Base-by-base conservation (phyloP, 1,140 invertebrate genomes). In the Macrosteles quadrilineatus region DNA sequence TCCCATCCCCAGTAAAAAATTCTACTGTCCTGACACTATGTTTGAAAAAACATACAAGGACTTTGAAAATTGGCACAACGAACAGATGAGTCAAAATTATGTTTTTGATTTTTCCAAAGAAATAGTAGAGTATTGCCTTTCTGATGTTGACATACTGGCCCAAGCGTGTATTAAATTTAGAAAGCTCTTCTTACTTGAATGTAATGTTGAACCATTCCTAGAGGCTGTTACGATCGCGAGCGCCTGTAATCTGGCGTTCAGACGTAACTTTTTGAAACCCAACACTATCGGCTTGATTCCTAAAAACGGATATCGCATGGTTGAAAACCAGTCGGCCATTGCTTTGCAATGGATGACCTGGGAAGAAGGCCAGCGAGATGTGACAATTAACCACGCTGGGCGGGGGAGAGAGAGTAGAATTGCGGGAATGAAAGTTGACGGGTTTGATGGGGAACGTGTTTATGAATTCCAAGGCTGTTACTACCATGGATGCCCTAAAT, bases 91-190 rank as follows among this genome's bases (percentile, higher is more conserved):
- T 9, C 31, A 71, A 32, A 57, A 67, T 53, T 57, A 71, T 70
- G 47, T 55, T 1, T 71, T 71, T 57, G 45, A 71, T 29, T 65
- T 70, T 2, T 1, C 30, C 27, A 64, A 67, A 2, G 63, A 71
- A 59, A 2, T 71, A 6, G n/a, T 55, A 11, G 63, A 71, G 32
- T 71, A 71, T 32, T 71, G 69, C 36, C 12, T 53, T 25, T 71
- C 69, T 4, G 63, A 71, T 67, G 69, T 71, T 19, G 69, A 71
- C n/a, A 71, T 71, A 31, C 53, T 71, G n/a, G 29, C 59, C 19
- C 40, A 64, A 19, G 59, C 59, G 1, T 71, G 69, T 59, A 31
- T 71, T 11, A 64, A 66, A 36, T 71, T 71, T 30, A 62, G 57
- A 30, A n/a, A 12, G 21, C 29, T 31, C 25, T 62, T 62, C 23